Conservation (phyloP, 1,140 invertebrate species). For the Atta cephalotes region DNA sequence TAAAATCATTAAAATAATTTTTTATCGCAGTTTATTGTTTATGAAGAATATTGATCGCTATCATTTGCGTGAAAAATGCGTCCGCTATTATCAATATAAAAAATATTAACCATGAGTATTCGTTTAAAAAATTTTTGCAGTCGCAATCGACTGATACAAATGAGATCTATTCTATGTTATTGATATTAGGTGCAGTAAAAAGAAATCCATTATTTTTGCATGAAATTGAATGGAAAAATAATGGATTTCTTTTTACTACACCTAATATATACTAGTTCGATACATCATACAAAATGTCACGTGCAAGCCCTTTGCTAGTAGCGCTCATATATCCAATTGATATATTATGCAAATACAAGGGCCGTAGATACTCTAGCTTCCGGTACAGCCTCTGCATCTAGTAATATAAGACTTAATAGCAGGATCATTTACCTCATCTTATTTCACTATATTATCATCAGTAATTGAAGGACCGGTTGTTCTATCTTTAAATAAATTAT, state of each 20-base stretch:
- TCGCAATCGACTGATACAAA: not conserved
- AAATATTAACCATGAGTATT: not conserved
- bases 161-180: not conserved
- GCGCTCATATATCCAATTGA: conserved; percentile 2
- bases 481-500: too few relatives aligned
- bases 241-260: too few relatives aligned
- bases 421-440: conserved; percentile 36
- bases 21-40: not conserved
- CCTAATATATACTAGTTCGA: not conserved
- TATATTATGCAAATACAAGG: conserved; percentile 43
- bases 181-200: not conserved
- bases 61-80: not conserved
- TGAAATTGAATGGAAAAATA: too few relatives aligned
- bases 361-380: not conserved
- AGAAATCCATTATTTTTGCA: too few relatives aligned
- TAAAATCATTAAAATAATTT: too few relatives aligned
- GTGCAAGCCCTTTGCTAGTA: conserved; percentile 4
- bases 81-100: not conserved
- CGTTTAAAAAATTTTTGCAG: not conserved
- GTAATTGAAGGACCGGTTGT: not conserved
- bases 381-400: not conserved
- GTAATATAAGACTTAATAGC: conserved; percentile 1
- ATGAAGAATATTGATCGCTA: not conserved
- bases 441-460: conserved; percentile 3
- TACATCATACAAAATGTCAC: conserved; percentile 39